These are phyloP conservation scores for Apeira syringaria DNA, from an alignment of 2,888 invertebrate species.

Conservation along the genomic window DNA sequence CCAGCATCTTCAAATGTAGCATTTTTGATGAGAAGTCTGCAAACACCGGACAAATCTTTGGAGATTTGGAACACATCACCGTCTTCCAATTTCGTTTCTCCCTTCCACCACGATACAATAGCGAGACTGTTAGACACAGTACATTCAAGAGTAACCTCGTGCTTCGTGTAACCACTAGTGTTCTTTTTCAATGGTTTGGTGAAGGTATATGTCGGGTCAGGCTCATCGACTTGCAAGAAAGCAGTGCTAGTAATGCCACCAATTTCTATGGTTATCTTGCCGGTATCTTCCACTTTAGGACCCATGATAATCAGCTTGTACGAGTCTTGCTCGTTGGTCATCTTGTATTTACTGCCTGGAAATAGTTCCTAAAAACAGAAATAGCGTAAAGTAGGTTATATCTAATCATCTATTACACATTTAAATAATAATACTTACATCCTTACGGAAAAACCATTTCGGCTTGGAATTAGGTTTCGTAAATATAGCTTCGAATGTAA, in stretches of 20 bases:
- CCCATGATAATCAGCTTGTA: slow-evolving; percentile 95
- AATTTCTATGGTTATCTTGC: slow-evolving; percentile 98
- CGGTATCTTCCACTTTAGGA: slow-evolving; percentile 98
- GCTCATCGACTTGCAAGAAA: slow-evolving; percentile 97
- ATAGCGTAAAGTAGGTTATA: no score
- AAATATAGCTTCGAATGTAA: slow-evolving; percentile 96
- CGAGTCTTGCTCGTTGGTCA: slow-evolving; percentile 95
- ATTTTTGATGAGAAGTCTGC: slow-evolving; percentile 93
- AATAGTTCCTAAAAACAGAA: slow-evolving; percentile 92
- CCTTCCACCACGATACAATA: slow-evolving; percentile 96
- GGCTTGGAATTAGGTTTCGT: slow-evolving; percentile 98
- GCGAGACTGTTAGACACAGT: slow-evolving; percentile 97
- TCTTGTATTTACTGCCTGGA: slow-evolving; percentile 97
- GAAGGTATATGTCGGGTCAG: slow-evolving; percentile 97
- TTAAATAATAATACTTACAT: slow-evolving; percentile 88
- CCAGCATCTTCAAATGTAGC: slow-evolving; percentile 93
- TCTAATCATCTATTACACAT: no score
- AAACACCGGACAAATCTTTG: slow-evolving; percentile 96
- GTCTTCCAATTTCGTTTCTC: slow-evolving; percentile 90
- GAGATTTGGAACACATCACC: slow-evolving; percentile 93
- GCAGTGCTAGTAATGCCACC: slow-evolving; percentile 94
- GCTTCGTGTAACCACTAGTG: slow-evolving; percentile 94
- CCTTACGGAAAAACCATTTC: slow-evolving; percentile 96
- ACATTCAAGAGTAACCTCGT: slow-evolving; percentile 96
- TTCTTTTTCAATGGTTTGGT: slow-evolving; percentile 95